phyloP scores from a whole-genome alignment of 2,797 vertebrate species.

The Nasua narica region DNA sequence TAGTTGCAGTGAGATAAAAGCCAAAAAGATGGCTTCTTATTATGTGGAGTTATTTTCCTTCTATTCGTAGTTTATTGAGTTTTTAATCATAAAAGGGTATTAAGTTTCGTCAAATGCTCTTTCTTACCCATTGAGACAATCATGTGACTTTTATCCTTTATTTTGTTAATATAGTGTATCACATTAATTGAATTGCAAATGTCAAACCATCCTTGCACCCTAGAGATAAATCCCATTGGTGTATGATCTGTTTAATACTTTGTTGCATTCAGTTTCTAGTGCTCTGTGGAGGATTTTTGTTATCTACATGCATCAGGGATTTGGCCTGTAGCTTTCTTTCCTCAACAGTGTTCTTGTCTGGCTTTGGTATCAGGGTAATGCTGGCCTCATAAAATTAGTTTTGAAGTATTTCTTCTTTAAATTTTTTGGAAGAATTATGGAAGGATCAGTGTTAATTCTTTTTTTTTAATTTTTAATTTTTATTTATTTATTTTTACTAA shows the following conservation, averaged over 20 bases:
- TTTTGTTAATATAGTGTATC: background rate
- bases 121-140: background rate
- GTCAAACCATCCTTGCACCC: background rate
- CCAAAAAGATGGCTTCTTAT: background rate
- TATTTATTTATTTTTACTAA: too few species aligned
- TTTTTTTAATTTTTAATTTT: too few species aligned
- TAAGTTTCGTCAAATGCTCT: background rate
- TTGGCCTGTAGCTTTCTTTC: background rate
- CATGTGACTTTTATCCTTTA: background rate
- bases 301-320: background rate
- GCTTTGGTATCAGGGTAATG: background rate
- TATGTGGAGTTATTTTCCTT: background rate
- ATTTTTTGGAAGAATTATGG: background rate
- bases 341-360: background rate
- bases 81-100: background rate
- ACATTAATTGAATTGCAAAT: background rate
- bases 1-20: background rate
- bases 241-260: background rate
- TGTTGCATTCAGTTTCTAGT: background rate
- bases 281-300: background rate
- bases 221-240: background rate
- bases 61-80: background rate
- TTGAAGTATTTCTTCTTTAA: background rate
- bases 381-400: background rate
- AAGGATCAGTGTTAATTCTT: background rate